Conservation (phyloP, 1,140 invertebrate genomes). For the Bacillus rossius region DNA sequence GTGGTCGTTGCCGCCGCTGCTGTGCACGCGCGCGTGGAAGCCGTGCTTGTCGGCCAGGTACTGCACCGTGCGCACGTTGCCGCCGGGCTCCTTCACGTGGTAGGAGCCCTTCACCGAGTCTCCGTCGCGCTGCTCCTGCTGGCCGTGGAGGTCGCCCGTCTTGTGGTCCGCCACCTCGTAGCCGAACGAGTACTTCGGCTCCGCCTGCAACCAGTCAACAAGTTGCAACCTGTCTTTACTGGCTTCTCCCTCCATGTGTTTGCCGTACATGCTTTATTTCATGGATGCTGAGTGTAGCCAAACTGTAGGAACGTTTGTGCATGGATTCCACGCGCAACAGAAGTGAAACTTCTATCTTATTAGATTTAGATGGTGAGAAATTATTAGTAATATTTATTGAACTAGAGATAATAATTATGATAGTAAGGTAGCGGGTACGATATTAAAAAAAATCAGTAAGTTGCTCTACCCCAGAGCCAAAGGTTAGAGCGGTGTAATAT, state of each 20-base stretch:
- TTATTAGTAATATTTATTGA: slow-evolving; percentile 20
- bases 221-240: background rate
- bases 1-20: slow-evolving; percentile 5
- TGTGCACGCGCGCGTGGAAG: slow-evolving; percentile 29
- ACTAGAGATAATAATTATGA: slow-evolving; percentile 23
- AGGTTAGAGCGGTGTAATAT: too few species aligned
- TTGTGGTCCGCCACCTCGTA: slow-evolving; percentile 62
- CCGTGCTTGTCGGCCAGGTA: slow-evolving; percentile 28
- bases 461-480: too few species aligned
- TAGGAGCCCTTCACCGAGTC: slow-evolving; percentile 46
- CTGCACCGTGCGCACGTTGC: slow-evolving; percentile 22
- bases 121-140: slow-evolving; percentile 53
- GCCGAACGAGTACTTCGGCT: slow-evolving; percentile 60
- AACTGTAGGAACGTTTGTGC: background rate
- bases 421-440: too few species aligned
- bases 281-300: background rate
- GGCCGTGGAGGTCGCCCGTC: slow-evolving; percentile 59
- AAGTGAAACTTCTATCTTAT: too few species aligned
- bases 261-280: background rate
- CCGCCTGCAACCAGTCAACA: slow-evolving; percentile 38
- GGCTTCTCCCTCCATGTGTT: background rate
- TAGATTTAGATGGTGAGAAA: background rate
- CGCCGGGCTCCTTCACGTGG: slow-evolving; percentile 28
- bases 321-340: too few species aligned
- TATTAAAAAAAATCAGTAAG: background rate